Conservation (phyloP, 2,113 vertebrate genomes). For the Cyprinodon tularosa region DNA sequence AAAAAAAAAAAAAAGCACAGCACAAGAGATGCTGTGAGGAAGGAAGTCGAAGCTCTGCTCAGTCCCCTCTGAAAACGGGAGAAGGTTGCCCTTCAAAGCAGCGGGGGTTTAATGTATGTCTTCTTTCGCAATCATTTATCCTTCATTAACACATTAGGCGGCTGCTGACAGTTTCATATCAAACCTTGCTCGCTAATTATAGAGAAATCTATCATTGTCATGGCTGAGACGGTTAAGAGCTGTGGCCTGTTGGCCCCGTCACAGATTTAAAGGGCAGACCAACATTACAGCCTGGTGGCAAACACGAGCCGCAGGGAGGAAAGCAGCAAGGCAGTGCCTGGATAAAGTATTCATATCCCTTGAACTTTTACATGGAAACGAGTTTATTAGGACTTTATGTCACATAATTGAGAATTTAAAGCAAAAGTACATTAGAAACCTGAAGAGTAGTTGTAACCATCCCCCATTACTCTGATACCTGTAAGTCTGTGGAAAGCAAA, state of each 20-base stretch:
- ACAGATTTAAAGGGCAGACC: constrained; percentile 48
- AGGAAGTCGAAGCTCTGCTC: neutral
- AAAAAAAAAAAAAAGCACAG: neutral
- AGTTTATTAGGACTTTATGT: neutral
- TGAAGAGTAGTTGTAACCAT: neutral
- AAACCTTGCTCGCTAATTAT: constrained; percentile 51
- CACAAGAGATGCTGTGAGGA: neutral
- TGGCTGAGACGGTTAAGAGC: constrained; percentile 39
- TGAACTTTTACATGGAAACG: neutral
- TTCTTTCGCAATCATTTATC: constrained; percentile 32
- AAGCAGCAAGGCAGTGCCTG: neutral
- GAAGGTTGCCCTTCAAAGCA: constrained; percentile 56
- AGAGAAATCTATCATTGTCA: constrained; percentile 61
- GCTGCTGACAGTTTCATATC: constrained; percentile 56
- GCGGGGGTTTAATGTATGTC: constrained; percentile 56
- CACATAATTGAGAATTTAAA: neutral
- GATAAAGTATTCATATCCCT: neutral
- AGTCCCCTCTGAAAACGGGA: constrained; percentile 9
- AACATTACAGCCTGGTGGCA: constrained; percentile 30
- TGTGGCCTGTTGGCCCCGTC: constrained; percentile 36
- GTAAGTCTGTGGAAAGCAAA: no score
- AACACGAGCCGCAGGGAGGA: constrained; percentile 32
- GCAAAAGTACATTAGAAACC: neutral
- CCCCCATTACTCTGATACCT: no score
- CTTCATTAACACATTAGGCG: constrained; percentile 56